phyloP scores from a whole-genome alignment of 2,113 vertebrate genomes.

The Tragelaphus imberbis region DNA sequence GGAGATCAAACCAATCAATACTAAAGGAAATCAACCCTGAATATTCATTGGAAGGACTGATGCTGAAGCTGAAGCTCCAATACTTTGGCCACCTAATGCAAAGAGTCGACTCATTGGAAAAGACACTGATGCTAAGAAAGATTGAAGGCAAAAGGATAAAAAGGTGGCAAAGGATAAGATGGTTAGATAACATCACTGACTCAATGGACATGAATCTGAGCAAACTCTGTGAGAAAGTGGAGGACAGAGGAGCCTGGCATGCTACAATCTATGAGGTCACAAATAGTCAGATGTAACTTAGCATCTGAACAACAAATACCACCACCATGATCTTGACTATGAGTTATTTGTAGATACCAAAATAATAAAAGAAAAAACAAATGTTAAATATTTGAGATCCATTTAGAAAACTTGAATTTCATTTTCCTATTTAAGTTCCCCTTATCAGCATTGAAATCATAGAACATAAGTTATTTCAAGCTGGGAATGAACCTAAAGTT shows the following conservation, averaged over 20 bases:
- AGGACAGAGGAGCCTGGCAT: neutral
- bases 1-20: neutral
- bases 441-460: neutral
- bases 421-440: neutral
- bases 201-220: neutral
- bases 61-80: neutral
- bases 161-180: neutral
- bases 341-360: neutral
- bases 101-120: neutral
- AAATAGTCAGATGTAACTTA: neutral
- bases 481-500: neutral
- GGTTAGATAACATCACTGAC: neutral
- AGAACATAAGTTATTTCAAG: neutral
- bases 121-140: neutral
- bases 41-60: neutral
- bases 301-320: neutral
- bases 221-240: neutral
- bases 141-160: neutral
- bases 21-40: neutral
- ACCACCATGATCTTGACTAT: neutral
- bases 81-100: neutral
- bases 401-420: neutral
- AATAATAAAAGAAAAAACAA: neutral
- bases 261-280: neutral
- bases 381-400: neutral